Evolutionary conservation across 1,140 invertebrate genomes (phyloP), one percentile per base, ranked within the genome.

Genomic region (Polyergus mexicanus): DNA sequence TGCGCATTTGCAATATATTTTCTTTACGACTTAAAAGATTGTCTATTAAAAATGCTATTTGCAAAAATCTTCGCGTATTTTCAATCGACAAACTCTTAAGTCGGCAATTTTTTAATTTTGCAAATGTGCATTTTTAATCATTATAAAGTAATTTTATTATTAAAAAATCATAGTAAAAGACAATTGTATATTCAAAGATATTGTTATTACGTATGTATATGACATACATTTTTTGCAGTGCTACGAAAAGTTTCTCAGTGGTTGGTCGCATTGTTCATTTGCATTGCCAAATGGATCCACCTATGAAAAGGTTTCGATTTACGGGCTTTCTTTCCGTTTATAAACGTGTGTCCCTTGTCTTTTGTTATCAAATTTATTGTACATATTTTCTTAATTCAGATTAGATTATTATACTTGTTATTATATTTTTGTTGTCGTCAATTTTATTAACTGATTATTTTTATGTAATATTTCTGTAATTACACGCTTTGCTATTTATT

Each of bases 211-310:
- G 25, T 8, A 71, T 80, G 13, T 16, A 56, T 58, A 51, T 69
- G n/a, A 54, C 47, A 80, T 80, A 41, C 47, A n/a, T 72, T n/a
- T 83, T 83, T 83, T 83, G 54, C 68, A 83, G 78, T 74, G 78
- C 41, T 72, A 83, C n/a, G 54, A 83, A 60, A 83, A 83, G 16
- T 74, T 83, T 83, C 78, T 44, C 54, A 74, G 35, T 32, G 38
- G 68, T 83, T 83, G 78, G 68, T 81, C 78, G 38, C 41, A 81
- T 71, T 81, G 66, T 19, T 66, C 51, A 58, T 72, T 81, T 72
- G 54, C 76, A 69, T 69, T 80, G 44, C 76, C 66, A 72, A 72
- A 44, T 72, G 51, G 35, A 44, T 2, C 51, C 11, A 22, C 25
- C 11, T 81, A 35, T 10, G 13, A 72, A 19, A 58, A 81, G 78